These are phyloP conservation scores for Cottus gobio DNA, from an alignment of 2,113 vertebrate genomes.

Conservation along the genomic window DNA sequence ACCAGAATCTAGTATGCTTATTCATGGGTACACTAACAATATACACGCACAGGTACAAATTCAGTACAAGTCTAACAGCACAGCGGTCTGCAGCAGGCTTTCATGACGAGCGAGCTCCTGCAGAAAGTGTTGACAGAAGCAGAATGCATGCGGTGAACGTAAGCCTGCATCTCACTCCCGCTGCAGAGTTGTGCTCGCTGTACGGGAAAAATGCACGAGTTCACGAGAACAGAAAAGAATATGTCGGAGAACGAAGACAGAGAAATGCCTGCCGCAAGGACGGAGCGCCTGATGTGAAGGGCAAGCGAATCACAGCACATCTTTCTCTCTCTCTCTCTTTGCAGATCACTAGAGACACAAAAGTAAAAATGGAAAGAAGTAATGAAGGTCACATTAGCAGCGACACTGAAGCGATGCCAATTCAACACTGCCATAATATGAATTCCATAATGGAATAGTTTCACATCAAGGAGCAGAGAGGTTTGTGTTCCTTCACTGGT, in stretches of 20 bases:
- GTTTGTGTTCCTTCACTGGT: not conserved
- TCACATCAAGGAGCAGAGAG: slow-evolving; percentile 29
- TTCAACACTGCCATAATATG: slow-evolving; percentile 23
- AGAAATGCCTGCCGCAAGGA: slow-evolving; percentile 68
- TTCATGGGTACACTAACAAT: slow-evolving; percentile 8
- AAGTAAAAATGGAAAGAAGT: slow-evolving; percentile 27
- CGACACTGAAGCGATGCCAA: slow-evolving; percentile 34
- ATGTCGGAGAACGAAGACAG: slow-evolving; percentile 52
- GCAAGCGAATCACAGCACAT: slow-evolving; percentile 52
- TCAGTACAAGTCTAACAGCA: slow-evolving; percentile 2
- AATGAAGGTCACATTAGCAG: slow-evolving; percentile 64
- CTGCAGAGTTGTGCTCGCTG: slow-evolving; percentile 29
- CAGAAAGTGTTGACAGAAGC: slow-evolving; percentile 63
- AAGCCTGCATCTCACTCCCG: slow-evolving; percentile 36
- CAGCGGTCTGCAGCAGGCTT: slow-evolving; percentile 13
- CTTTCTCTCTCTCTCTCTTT: slow-evolving; percentile 29
- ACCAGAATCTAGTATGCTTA: slow-evolving; percentile 9
- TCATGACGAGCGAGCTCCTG: slow-evolving; percentile 28
- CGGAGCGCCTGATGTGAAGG: slow-evolving; percentile 67
- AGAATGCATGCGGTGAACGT: slow-evolving; percentile 50
- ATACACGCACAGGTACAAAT: slow-evolving; percentile 23
- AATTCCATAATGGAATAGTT: slow-evolving; percentile 30
- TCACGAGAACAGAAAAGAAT: slow-evolving; percentile 18
- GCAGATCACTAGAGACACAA: slow-evolving; percentile 55
- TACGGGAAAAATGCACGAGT: slow-evolving; percentile 32